phyloP scores from a whole-genome alignment of 2,797 vertebrate species.

The Numenius phaeopus region DNA sequence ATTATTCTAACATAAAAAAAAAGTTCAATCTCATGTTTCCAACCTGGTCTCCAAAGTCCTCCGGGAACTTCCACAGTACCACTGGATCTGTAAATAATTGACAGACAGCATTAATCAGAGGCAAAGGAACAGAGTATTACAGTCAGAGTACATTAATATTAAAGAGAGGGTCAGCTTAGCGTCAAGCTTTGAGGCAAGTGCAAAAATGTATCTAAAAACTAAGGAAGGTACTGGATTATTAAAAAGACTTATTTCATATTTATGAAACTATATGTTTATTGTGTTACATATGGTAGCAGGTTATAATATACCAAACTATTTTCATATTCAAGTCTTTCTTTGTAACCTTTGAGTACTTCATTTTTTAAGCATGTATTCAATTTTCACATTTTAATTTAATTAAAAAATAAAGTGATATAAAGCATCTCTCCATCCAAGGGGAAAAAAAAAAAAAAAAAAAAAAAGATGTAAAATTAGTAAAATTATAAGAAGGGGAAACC shows the following conservation, averaged over 20 bases:
- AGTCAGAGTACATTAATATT: constrained; percentile 94
- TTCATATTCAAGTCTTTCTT: background rate
- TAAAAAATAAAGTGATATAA: background rate
- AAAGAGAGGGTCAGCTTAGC: constrained; percentile 83
- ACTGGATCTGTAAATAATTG: constrained; percentile 99
- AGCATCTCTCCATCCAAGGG: background rate
- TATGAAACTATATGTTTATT: constrained; percentile 29
- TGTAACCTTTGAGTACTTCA: background rate
- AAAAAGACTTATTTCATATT: constrained; percentile 55
- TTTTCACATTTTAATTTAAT: background rate
- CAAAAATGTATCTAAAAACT: constrained; percentile 72
- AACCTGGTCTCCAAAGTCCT: constrained; percentile 99
- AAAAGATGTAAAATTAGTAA: background rate
- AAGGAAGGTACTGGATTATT: constrained; percentile 55
- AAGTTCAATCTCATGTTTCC: constrained; percentile 87
- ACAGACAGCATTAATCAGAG: constrained; percentile 95
- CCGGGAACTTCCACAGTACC: constrained; percentile 99
- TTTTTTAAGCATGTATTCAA: background rate
- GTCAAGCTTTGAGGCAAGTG: constrained; percentile 78
- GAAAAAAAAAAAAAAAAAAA: background rate
- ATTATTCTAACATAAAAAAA: constrained; percentile 75
- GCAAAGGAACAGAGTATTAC: constrained; percentile 87
- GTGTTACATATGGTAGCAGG: background rate
- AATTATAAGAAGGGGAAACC: background rate
- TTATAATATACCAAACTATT: background rate